Evolutionary conservation across 2,113 vertebrate genomes (phyloP).

Genomic region (Camelus dromedarius): DNA sequence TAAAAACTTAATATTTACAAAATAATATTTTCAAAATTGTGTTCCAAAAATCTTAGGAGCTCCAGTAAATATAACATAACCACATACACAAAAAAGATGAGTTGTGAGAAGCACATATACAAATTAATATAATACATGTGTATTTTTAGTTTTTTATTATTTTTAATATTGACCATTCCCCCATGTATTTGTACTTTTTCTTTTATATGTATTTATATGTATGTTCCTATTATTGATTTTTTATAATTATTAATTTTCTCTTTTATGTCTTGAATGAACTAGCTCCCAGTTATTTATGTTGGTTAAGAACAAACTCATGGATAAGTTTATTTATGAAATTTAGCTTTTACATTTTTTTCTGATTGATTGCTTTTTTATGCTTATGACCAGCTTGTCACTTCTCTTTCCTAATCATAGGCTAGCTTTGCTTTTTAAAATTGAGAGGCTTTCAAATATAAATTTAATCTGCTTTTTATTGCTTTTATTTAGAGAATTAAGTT

Average conservation of each 20-base stretch:
- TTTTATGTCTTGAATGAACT: not conserved
- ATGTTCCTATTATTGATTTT: not conserved
- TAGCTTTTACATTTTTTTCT: not conserved
- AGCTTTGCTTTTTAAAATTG: not conserved
- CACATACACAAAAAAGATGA: not conserved
- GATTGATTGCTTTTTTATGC: not conserved
- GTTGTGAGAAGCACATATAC: not conserved
- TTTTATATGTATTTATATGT: not conserved
- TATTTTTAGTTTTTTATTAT: not conserved
- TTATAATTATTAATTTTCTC: not conserved
- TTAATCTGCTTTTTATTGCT: not conserved
- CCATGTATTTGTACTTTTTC: not conserved
- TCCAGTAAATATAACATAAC: not conserved
- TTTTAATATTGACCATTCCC: not conserved
- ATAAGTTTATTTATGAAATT: not conserved
- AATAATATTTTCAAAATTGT: not conserved
- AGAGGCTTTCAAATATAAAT: not conserved
- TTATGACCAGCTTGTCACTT: not conserved
- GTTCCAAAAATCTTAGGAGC: not conserved
- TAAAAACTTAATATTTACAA: not conserved
- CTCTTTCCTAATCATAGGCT: not conserved
- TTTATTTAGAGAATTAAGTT: slow-evolving; percentile 3
- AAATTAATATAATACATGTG: not conserved
- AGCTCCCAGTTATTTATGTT: not conserved
- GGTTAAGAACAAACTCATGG: not conserved